These are phyloP conservation scores for Onychomys arenicola DNA, from an alignment of 2,797 vertebrate species.

Conservation along the genomic window DNA sequence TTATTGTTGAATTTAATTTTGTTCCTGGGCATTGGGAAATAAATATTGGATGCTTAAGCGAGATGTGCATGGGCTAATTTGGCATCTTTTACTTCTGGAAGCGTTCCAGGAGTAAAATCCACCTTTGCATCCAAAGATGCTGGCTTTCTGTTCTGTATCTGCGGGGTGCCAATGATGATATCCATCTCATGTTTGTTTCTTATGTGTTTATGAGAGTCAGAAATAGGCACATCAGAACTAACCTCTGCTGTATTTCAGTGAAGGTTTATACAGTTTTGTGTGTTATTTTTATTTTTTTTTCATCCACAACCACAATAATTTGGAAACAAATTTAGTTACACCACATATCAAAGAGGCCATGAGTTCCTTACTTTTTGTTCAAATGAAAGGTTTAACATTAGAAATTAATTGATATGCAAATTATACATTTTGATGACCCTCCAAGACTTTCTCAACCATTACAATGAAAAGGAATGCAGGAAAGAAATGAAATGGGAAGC, in stretches of 20 bases:
- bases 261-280: background rate
- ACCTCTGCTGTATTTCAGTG: background rate
- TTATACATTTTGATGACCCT: background rate
- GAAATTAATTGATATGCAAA: constrained; percentile 36
- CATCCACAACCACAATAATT: background rate
- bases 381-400: constrained; percentile 28
- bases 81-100: background rate
- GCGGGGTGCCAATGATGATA: background rate
- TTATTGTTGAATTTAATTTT: constrained; percentile 31
- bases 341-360: background rate
- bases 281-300: background rate
- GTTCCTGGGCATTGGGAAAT: constrained; percentile 14
- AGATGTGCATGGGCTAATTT: constrained; percentile 26
- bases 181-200: background rate
- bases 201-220: background rate
- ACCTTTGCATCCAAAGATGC: background rate
- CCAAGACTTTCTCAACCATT: background rate
- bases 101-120: background rate
- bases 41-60: constrained; percentile 38
- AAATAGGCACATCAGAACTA: background rate
- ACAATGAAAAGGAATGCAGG: background rate
- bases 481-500: constrained; percentile 5
- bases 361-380: background rate
- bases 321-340: background rate
- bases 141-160: background rate